Evolutionary conservation across 2,888 invertebrate genomes (phyloP), one percentile per base, ranked within the genome.

Genomic region (Petrolisthes cinctipes): DNA sequence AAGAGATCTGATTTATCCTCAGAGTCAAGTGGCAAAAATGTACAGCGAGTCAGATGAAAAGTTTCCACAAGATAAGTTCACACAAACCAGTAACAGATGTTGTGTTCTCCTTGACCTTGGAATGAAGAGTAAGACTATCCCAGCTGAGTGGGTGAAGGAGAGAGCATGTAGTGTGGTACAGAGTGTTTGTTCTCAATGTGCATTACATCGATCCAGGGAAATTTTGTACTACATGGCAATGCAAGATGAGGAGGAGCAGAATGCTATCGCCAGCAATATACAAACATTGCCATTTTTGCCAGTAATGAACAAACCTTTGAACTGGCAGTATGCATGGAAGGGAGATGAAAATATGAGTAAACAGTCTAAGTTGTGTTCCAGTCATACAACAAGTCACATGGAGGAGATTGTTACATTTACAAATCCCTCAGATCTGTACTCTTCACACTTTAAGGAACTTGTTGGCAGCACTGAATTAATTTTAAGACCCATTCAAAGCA

Each of bases 41-140:
- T 86, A 76, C 23, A 37, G 23, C 54, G 78, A 23, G 17, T 20
- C n/a, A n/a, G 86, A 86, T 82, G 86, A 86, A 51, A 86, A 76
- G 37, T 86, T 86, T 23, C 86, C 86, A 54, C 20, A 53, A 23
- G 54, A 82, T 3, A 14, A 23, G 6, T 86, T 86, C 53, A n/a
- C 54, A 37, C 51, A 80, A 23, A 11, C 37, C 56, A 9, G 11
- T 11, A 4, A 54, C 6, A 76, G 82, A 17, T 11, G 3, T 5
- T 11, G 20, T 57, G 51, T 37, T 14, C 53, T 86, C 20, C 23
- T 0, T 51, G 6, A 54, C 7, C 75, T 86, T 54, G 86, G 86
- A 17, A 82, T 86, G 80, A 71, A 53, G 75, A 82, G 37, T 6
- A 5, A 56, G 11, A 11, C 5, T 14, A 66, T 86, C 37, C 23